Conservation (phyloP, 2,113 vertebrate species). For the Rhineura floridana region DNA sequence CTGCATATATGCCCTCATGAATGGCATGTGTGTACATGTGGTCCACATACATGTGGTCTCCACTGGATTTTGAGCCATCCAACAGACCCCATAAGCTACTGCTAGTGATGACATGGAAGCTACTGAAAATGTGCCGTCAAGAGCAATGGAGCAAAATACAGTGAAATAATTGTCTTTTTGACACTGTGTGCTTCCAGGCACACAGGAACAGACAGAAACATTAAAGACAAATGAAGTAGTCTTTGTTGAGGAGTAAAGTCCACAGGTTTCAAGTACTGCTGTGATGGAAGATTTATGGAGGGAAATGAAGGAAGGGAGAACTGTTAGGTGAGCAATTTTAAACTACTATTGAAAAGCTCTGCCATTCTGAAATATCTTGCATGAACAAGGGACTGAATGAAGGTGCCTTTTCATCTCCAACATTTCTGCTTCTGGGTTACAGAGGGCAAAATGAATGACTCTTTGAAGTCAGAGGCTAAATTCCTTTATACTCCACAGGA, state of each 20-base stretch:
- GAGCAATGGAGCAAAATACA: neutral
- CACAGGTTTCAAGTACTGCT: neutral
- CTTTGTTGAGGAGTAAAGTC: neutral
- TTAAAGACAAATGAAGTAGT: neutral
- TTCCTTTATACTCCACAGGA: neutral
- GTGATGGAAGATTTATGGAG: neutral
- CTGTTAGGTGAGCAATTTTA: neutral
- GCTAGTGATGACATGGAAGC: neutral
- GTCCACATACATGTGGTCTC: neutral
- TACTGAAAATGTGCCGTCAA: neutral
- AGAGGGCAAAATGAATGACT: neutral
- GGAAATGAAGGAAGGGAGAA: neutral
- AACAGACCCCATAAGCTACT: neutral
- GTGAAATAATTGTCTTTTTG: neutral
- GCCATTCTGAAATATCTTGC: conserved; percentile 6
- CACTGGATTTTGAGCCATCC: neutral
- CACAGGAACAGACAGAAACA: neutral
- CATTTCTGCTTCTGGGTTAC: conserved; percentile 1
- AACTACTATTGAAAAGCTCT: neutral
- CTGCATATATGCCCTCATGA: neutral
- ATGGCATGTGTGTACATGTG: too few species aligned
- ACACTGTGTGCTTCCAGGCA: neutral
- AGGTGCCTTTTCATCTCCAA: neutral
- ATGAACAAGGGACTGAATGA: neutral
- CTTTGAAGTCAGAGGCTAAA: conserved; percentile 33